Evolutionary conservation across 2,797 vertebrate species (phyloP).

Genomic region (Rhabdomys pumilio): DNA sequence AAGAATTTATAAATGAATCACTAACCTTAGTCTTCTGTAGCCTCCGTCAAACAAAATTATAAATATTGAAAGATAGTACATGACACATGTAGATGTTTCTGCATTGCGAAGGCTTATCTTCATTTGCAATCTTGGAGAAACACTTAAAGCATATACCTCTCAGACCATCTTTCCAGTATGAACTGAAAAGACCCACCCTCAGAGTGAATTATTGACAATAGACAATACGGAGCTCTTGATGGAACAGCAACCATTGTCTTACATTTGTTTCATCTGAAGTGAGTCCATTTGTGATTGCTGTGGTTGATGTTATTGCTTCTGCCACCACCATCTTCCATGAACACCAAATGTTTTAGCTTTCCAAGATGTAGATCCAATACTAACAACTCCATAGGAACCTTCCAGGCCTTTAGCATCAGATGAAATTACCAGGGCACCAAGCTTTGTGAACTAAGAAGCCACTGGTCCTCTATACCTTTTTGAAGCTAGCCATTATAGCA

Average conservation of each 20-base stretch:
- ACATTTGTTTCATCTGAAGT: not conserved
- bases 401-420: not conserved
- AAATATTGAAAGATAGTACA: not conserved
- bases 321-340: not conserved
- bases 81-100: not conserved
- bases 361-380: too few relatives aligned
- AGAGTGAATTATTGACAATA: not conserved
- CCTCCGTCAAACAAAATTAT: not conserved
- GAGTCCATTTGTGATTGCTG: not conserved
- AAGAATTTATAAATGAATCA: not conserved
- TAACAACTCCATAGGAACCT: not conserved
- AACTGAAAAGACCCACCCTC: not conserved
- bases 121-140: not conserved
- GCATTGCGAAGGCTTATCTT: not conserved
- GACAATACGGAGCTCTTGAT: not conserved
- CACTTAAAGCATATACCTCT: not conserved
- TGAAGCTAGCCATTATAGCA: not conserved
- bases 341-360: not conserved
- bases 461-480: not conserved
- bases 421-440: not conserved
- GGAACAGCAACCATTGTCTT: rapidly evolving
- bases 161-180: not conserved
- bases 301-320: not conserved
- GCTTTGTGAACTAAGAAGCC: not conserved
- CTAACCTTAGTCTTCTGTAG: not conserved